Base-by-base conservation (phyloP, 2,888 invertebrate species). In the Cynaeus angustus region DNA sequence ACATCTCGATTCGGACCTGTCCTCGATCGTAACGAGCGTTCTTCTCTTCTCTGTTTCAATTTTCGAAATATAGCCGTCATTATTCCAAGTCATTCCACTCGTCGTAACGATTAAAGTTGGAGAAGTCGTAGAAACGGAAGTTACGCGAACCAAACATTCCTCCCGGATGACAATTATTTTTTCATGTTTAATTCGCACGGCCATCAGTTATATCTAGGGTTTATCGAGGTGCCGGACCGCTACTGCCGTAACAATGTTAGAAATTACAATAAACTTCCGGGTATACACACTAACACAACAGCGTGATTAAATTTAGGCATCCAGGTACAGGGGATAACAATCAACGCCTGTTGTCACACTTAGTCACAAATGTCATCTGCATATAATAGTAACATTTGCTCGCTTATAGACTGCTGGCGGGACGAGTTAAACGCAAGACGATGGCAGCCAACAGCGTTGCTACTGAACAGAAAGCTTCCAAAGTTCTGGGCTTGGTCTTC, bases 381-480 rank as follows among this genome's bases (percentile, higher is more conserved):
- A 43, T 5, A 7, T 6, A 43, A 14, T 3, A 43, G 7, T 43
- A 48, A 28, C 38, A 14, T 38, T 38, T 38, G n/a, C 8, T 61
- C 38, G 46, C 87, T 21, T 21, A 21, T 21, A 92, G 92, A 79
- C 91, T 93, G 79, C 84, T 93, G 37, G 90, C 92, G 37, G 91
- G 89, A 71, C 88, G 92, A 72, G 90, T 88, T 75, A 93, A 92
- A 80, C 88, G 91, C 9, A 89, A 91, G 76, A 90, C 91, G 1
- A 83, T 93, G 72, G 91, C 93, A 0, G 92, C 92, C 7, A 94
- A 93, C 81, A 92, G 93, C 0, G 94, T 94, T 1, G 93, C 93
- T n/a, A 94, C 93, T 28, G 97, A 98, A 84, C 97, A 97, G 84
- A 98, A 97, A 82, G 98, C 98, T 0, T 96, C 96, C 64, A 97